Evolutionary conservation across 2,888 invertebrate genomes (phyloP), one percentile per base, ranked within the genome.

Genomic region (Mimas tiliae): DNA sequence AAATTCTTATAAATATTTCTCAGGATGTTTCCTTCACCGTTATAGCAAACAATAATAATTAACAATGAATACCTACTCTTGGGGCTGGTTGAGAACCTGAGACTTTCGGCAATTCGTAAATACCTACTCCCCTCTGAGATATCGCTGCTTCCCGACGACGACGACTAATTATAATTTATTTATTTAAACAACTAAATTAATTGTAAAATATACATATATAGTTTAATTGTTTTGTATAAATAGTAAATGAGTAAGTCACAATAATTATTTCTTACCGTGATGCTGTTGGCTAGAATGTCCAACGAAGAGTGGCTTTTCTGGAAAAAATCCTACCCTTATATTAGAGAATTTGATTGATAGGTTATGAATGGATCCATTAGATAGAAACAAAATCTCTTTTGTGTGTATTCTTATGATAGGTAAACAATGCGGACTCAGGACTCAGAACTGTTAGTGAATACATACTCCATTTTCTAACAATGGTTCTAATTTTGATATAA

Each of bases 291-390:
- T 72, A 67, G 69, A 72, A 69, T 68, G 68, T 70, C 70, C 70
- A 58, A 68, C 64, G 64, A 66, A 68, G 70, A 84, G 79, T 87
- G 76, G 74, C 71, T 48, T 53, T 67, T 55, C 69, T 72, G 70
- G 72, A 72, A 67, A 69, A 52, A 70, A 73, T 73, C 71, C 70
- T 68, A 69, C 75, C 76, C 81, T 88, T 91, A 83, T 91, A 91
- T 91, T 88, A 73, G 70, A 72, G 68, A 70, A 74, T 70, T 73
- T 88, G 84, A 87, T 89, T 87, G 87, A 87, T 81, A 75, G 82
- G 70, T 75, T 65, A 82, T 82, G 81, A 88, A 86, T 81, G 82
- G 78, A 74, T 78, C 90, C 92, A 91, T 91, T 91, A 91, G 80
- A 67, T 67, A 62, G 76, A 78, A 78, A 79, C 74, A 69, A 66